These are phyloP conservation scores for Oxytorus armatus DNA, from an alignment of 2,888 invertebrate genomes.

Conservation along the genomic window DNA sequence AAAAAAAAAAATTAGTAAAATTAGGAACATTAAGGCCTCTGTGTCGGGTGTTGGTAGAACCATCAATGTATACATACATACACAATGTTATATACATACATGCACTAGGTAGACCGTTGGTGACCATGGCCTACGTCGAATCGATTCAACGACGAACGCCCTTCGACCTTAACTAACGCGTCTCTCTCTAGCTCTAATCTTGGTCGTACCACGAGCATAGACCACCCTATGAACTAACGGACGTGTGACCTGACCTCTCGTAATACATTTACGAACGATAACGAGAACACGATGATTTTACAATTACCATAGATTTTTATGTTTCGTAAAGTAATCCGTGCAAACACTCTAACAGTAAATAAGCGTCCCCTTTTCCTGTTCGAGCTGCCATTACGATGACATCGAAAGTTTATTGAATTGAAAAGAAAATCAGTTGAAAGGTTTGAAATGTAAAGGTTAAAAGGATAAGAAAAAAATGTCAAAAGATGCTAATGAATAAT, in stretches of 20 bases:
- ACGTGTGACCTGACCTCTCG: conserved; percentile 24
- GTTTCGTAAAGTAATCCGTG: conserved; percentile 2
- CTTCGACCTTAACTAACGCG: conserved; percentile 72
- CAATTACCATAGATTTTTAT: not conserved
- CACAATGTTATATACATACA: conserved; percentile 20
- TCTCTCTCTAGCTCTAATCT: conserved; percentile 56
- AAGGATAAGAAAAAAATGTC: conserved; percentile 3
- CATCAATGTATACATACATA: not conserved
- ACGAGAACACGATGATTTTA: not conserved
- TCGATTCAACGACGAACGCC: conserved; percentile 73
- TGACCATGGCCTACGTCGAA: conserved; percentile 71
- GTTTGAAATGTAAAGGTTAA: not conserved
- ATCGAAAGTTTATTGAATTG: too few relatives aligned
- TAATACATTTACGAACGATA: not conserved
- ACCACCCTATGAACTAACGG: conserved; percentile 13
- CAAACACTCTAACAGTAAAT: not conserved
- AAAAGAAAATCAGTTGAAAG: too few relatives aligned
- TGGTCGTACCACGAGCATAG: conserved; percentile 24
- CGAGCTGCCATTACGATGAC: too few relatives aligned
- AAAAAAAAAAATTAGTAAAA: too few relatives aligned
- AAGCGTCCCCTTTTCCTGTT: not conserved
- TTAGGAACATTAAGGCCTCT: too few relatives aligned
- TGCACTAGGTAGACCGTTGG: conserved; percentile 34
- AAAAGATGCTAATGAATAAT: not conserved
- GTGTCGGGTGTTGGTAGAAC: too few relatives aligned